Base-by-base conservation (phyloP, 1,140 invertebrate species). In the Doryteuthis pealeii region DNA sequence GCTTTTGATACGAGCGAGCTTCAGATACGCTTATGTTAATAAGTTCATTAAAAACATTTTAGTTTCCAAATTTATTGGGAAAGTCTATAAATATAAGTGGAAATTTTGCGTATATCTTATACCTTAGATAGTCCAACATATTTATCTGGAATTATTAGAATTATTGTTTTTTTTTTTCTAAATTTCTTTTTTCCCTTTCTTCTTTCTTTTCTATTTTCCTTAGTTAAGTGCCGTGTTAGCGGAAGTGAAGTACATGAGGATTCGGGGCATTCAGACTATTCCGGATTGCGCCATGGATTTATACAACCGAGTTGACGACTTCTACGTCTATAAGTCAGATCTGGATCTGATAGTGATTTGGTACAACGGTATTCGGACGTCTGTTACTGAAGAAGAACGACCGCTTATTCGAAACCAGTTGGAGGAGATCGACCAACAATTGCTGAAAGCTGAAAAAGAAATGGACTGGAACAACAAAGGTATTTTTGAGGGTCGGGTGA, bases 381-480 rank as follows among this genome's bases (percentile, higher is more conserved):
- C 91, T 40, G 93, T 92, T 76, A 91, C 92, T 67, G 90, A 91
- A 78, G 94, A 95, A 0, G 95, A 96, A 83, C 92, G 92, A 76
- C 91, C 92, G 82, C 88, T 96, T 74, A 93, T 96, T 66, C 91
- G 93, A 84, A 87, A 90, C 70, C 91, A 95, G 88, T 91, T 96
- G 33, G 90, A 91, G 74, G 89, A 91, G 73, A 94, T 96, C 76
- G 94, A 96, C 88, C 88, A 90, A 54, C 88, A 93, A 70, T 90
- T 96, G 74, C 88, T 91, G 76, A 90, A 91, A 78, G 94, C 93
- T 4, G 91, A 93, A 83, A 89, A 90, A 62, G 89, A 92, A 76
- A 85, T 95, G 0, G 92, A 91, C 74, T 96, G 95, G 95, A 93
- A 92, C 84, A 94, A 93, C 0, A 86, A 91, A 81, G 91, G 91